These are phyloP conservation scores for Lutraria lutraria DNA, from an alignment of 2,888 invertebrate genomes.

Conservation along the genomic window DNA sequence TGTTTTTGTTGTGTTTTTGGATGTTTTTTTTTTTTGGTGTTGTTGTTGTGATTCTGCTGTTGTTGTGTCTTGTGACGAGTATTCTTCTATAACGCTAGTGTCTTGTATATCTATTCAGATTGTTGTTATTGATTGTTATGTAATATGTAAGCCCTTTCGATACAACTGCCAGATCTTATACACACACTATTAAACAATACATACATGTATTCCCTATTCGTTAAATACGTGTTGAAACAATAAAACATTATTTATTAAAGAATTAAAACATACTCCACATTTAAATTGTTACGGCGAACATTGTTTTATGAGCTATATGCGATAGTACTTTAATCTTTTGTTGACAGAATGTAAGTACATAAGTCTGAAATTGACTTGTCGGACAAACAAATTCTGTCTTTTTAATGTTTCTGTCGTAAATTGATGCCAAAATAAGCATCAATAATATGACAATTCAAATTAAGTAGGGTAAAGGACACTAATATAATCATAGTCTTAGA, in stretches of 20 bases:
- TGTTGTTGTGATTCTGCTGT: too few relatives aligned
- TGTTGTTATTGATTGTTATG: too few relatives aligned
- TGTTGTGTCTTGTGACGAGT: too few relatives aligned
- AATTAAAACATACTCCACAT: too few relatives aligned
- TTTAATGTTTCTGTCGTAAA: slow-evolving; percentile 4
- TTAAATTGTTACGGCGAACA: not conserved
- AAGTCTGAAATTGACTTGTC: not conserved
- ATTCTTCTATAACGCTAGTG: too few relatives aligned
- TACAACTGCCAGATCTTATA: not conserved
- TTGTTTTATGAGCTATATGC: not conserved
- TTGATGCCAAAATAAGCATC: not conserved
- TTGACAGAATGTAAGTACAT: not conserved
- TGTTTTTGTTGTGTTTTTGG: too few relatives aligned
- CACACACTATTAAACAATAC: not conserved
- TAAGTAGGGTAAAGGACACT: slow-evolving; percentile 21
- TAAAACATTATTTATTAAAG: too few relatives aligned
- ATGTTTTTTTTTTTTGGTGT: too few relatives aligned
- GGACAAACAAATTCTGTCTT: not conserved
- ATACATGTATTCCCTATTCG: not conserved
- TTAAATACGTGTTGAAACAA: not conserved
- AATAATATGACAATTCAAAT: not conserved
- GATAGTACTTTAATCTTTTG: not conserved
- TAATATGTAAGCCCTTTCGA: too few relatives aligned
- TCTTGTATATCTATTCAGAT: too few relatives aligned
- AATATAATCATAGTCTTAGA: not conserved